Percentiles rank a stretch among this genome's conserved stretches.
phyloP scores from a whole-genome alignment of 92 coral and sea anemone genomes.

The Phenganax subtilis region DNA sequence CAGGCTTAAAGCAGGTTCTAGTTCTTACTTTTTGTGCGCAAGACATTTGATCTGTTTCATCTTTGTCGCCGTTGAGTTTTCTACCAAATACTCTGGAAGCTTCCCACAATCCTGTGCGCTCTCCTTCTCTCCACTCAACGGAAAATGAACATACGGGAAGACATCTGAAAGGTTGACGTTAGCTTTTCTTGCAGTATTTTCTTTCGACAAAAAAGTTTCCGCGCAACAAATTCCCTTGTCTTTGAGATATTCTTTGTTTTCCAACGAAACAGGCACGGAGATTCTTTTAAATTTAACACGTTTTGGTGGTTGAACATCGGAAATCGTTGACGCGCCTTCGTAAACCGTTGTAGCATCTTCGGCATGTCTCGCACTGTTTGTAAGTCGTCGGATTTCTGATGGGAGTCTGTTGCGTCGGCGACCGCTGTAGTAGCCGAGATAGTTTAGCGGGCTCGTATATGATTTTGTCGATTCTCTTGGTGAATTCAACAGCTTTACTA shows the following conservation, averaged over 20 bases:
- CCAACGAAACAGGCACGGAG: constrained; percentile 21
- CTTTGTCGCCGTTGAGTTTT: constrained; percentile 3
- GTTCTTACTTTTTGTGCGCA: constrained; percentile 24
- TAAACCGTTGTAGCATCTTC: neutral
- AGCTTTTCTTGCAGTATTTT: neutral
- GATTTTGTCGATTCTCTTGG: constrained; percentile 11
- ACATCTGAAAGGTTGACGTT: neutral
- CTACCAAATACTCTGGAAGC: neutral
- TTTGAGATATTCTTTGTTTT: constrained; percentile 15
- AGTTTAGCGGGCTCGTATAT: constrained; percentile 32
- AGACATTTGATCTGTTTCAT: neutral
- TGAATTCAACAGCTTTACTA: constrained; percentile 3
- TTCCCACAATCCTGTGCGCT: neutral
- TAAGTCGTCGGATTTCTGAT: neutral
- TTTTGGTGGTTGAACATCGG: neutral
- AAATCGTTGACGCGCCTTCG: neutral
- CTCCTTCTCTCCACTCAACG: neutral
- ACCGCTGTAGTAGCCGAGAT: constrained; percentile 43
- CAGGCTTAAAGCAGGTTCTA: neutral
- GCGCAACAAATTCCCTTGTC: constrained; percentile 28
- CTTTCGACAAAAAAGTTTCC: neutral
- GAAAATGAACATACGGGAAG: constrained; percentile 24
- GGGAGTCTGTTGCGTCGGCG: constrained; percentile 35
- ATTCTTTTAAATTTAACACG: constrained; percentile 11
- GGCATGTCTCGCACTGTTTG: neutral